Evolutionary conservation across 2,888 invertebrate genomes (phyloP).

Genomic region (Cordilura impudica): DNA sequence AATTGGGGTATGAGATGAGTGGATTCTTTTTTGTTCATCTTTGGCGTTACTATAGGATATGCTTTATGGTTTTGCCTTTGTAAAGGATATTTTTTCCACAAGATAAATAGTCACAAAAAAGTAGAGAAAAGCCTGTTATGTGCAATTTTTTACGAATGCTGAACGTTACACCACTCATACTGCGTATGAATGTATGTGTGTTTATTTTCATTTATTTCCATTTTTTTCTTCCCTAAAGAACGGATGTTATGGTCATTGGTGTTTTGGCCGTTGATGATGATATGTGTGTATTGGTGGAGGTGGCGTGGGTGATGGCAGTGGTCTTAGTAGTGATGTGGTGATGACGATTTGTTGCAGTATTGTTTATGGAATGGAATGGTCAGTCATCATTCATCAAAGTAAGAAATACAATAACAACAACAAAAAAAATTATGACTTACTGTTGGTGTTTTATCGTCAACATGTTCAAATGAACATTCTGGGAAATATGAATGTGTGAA

Average conservation of each 20-base stretch:
- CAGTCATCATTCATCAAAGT: slow-evolving; percentile 76
- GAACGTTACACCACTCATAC: slow-evolving; percentile 64
- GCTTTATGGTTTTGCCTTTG: slow-evolving; percentile 49
- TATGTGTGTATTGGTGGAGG: background rate
- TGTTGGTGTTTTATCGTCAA: slow-evolving; percentile 63
- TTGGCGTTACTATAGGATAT: slow-evolving; percentile 41
- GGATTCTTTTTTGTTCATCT: slow-evolving; percentile 3
- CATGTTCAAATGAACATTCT: slow-evolving; percentile 3
- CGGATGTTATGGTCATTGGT: slow-evolving; percentile 64
- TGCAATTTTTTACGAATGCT: slow-evolving; percentile 54
- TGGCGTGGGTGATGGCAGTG: slow-evolving; percentile 24
- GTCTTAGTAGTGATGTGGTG: slow-evolving; percentile 6
- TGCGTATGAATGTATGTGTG: too few relatives aligned
- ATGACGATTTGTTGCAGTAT: slow-evolving; percentile 67
- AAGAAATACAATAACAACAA: slow-evolving; percentile 62
- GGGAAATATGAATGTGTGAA: background rate
- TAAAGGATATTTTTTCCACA: slow-evolving; percentile 28
- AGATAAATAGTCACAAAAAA: slow-evolving; percentile 26
- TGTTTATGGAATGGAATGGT: slow-evolving; percentile 62
- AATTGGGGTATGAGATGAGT: slow-evolving; percentile 33
- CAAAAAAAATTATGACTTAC: slow-evolving; percentile 68
- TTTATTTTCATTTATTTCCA: too few relatives aligned
- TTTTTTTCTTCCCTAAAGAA: slow-evolving; percentile 48
- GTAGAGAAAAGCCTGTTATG: slow-evolving; percentile 47
- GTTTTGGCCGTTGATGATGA: slow-evolving; percentile 38